A percentile compares a stretch with the other conserved stretches of the same genome.
Evolutionary conservation across 1,140 invertebrate genomes (phyloP).

Genomic region (Plutomurus gul): DNA sequence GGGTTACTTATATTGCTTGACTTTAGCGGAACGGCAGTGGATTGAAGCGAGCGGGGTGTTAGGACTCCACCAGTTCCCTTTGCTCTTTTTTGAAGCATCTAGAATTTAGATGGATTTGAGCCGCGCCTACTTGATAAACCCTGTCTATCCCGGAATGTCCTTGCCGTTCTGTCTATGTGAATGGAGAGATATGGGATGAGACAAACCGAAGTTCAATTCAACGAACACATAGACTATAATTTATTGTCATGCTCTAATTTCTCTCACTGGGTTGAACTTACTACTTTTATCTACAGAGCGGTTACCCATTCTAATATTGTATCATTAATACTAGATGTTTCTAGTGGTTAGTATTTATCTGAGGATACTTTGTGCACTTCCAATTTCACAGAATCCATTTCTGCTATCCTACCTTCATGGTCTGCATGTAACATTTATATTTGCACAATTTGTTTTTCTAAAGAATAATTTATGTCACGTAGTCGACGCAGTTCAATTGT

Average conservation of each 20-base stretch:
- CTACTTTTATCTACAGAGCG: no score
- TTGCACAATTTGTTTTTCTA: not conserved
- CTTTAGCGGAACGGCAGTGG: no score
- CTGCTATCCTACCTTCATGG: no score
- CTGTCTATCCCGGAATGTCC: not conserved
- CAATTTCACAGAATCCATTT: no score
- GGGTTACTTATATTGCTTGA: no score
- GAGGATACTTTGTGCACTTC: no score
- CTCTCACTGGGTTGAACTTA: not conserved
- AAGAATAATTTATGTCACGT: not conserved
- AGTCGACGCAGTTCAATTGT: conserved; percentile 21
- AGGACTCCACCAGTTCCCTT: no score
- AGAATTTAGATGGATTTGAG: conserved; percentile 9
- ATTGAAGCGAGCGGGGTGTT: no score
- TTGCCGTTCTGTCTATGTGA: not conserved
- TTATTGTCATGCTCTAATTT: conserved; percentile 13
- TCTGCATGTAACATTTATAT: no score
- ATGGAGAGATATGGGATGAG: not conserved
- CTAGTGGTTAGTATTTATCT: no score
- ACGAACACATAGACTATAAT: not conserved
- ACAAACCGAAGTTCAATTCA: not conserved
- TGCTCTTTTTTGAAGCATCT: not conserved
- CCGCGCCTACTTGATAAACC: conserved; percentile 4
- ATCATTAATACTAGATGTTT: no score
- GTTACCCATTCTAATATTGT: no score